These are phyloP conservation scores for Scomber japonicus DNA, from an alignment of 2,113 vertebrate species.

Conservation along the genomic window DNA sequence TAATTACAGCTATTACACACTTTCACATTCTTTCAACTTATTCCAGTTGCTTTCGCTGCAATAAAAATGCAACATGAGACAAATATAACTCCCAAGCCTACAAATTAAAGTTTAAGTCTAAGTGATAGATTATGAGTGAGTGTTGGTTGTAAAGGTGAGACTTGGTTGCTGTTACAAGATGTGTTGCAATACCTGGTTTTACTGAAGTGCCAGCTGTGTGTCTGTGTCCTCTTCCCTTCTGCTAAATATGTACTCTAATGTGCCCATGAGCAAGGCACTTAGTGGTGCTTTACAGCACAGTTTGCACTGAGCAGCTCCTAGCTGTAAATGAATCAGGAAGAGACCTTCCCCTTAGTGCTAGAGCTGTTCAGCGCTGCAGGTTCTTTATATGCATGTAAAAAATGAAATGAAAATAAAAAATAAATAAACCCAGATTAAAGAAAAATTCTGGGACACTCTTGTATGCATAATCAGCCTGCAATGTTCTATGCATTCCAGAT, in stretches of 20 bases:
- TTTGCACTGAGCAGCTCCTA: conserved; percentile 8
- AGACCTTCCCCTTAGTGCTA: neutral
- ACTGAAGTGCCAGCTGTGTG: neutral
- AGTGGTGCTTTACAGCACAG: conserved; percentile 23
- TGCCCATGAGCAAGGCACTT: conserved; percentile 61
- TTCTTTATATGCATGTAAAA: neutral
- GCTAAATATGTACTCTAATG: neutral
- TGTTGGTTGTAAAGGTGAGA: conserved; percentile 21
- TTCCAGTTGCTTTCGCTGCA: conserved; percentile 63
- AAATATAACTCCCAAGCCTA: conserved; percentile 9
- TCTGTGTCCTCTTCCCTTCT: neutral
- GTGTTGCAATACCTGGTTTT: conserved; percentile 2
- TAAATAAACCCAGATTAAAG: neutral
- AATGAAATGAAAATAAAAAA: conserved; percentile 12
- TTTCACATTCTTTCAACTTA: conserved; percentile 67
- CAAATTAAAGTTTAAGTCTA: conserved; percentile 23
- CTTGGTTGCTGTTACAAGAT: neutral
- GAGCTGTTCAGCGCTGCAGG: neutral
- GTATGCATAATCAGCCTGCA: neutral
- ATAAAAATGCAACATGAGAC: conserved; percentile 14
- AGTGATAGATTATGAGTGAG: conserved; percentile 1
- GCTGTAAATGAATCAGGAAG: conserved; percentile 2
- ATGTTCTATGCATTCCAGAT: neutral
- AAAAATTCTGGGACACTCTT: neutral
- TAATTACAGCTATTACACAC: conserved; percentile 46